Evolutionary conservation across 2,797 vertebrate species (phyloP).

Genomic region (Mico argentatus): DNA sequence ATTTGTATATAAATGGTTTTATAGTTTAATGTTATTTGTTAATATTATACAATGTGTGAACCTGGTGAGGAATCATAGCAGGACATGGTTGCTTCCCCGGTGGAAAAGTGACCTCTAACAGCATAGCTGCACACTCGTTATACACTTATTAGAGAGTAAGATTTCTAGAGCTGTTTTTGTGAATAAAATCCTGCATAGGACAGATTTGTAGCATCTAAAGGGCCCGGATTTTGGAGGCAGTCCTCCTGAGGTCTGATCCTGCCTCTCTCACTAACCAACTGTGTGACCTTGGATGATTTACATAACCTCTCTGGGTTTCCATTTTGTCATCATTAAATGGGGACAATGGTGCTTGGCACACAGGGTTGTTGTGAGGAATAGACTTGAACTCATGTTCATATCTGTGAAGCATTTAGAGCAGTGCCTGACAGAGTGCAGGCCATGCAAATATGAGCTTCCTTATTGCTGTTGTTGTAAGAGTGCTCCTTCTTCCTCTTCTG

Average conservation of each 20-base stretch:
- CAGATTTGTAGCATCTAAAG: background rate
- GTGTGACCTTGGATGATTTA: background rate
- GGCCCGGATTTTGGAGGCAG: background rate
- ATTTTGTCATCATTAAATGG: background rate
- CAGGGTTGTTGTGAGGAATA: background rate
- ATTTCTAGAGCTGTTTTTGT: background rate
- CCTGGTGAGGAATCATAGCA: constrained; percentile 42
- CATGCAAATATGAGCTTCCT: accelerated
- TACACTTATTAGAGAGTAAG: background rate
- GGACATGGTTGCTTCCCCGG: background rate
- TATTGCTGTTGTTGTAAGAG: too few species aligned
- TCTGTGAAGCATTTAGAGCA: background rate
- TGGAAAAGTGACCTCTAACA: constrained; percentile 17
- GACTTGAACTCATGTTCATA: too few species aligned
- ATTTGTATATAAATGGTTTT: constrained; percentile 55
- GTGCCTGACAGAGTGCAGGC: background rate
- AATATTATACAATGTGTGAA: background rate
- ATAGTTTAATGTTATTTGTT: constrained; percentile 44
- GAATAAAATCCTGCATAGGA: background rate
- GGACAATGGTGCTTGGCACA: background rate
- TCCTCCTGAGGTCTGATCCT: background rate
- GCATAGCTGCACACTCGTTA: background rate
- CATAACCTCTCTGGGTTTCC: background rate
- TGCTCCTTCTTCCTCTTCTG: background rate
- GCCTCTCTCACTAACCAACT: background rate